These are phyloP conservation scores for human DNA, from an alignment of 2,113 vertebrate species.

Conservation along the genomic window DNA sequence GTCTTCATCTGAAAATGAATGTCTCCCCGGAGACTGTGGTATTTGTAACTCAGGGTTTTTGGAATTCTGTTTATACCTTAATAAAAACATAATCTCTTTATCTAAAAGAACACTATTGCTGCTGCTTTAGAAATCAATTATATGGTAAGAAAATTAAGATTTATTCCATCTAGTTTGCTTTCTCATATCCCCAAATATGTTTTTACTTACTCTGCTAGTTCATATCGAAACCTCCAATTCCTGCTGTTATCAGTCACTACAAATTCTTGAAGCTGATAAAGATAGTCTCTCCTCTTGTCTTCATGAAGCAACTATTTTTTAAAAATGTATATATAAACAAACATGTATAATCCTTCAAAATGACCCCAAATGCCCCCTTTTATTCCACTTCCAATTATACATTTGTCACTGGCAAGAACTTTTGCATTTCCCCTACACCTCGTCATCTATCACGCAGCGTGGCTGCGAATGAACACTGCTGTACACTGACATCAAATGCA, in stretches of 20 bases:
- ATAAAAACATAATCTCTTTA: constrained; percentile 69
- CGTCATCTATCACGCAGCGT: fast-evolving
- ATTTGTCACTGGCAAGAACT: background rate
- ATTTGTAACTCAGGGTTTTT: constrained; percentile 35
- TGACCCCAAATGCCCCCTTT: background rate
- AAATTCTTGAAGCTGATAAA: constrained; percentile 87
- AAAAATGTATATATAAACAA: background rate
- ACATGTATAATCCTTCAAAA: background rate
- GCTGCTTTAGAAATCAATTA: constrained; percentile 58
- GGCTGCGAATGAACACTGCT: background rate
- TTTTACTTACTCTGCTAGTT: constrained; percentile 85
- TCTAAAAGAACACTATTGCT: constrained; percentile 48
- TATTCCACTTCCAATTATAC: background rate
- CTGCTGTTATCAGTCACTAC: constrained; percentile 86
- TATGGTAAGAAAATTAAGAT: constrained; percentile 7
- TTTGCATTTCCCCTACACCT: background rate
- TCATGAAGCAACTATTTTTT: constrained; percentile 83
- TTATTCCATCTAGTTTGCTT: background rate
- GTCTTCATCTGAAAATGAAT: constrained; percentile 46
- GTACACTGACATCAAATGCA: fast-evolving
- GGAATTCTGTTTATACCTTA: constrained; percentile 57
- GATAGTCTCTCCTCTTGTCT: constrained; percentile 87
- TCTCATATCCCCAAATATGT: background rate
- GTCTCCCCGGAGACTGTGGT: constrained; percentile 54
- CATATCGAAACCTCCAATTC: constrained; percentile 86